A percentile compares a stretch with the other conserved stretches of the same genome.
Evolutionary conservation across 2,113 vertebrate genomes (phyloP).

Genomic region (Formicarius rufipectus): DNA sequence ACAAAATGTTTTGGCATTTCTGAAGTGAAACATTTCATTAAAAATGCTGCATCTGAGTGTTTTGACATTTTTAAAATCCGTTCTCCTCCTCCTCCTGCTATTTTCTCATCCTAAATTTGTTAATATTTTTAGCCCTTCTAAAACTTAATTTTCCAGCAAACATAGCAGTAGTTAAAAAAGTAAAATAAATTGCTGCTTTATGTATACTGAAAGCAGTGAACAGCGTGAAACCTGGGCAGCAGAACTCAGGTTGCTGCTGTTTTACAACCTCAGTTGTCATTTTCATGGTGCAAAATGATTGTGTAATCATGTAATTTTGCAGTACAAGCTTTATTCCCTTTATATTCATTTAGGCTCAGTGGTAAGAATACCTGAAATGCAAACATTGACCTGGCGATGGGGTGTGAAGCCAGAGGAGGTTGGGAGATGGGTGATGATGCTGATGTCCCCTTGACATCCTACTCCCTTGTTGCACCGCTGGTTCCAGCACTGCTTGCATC

Average conservation of each 20-base stretch:
- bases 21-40: slow-evolving; percentile 67
- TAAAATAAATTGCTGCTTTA: background rate
- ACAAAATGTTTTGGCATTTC: slow-evolving; percentile 73
- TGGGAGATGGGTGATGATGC: background rate
- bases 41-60: slow-evolving; percentile 59
- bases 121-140: slow-evolving; percentile 35
- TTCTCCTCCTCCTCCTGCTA: background rate
- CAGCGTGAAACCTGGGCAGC: background rate
- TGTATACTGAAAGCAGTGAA: background rate
- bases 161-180: background rate
- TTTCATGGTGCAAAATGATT: background rate
- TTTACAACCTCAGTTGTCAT: background rate
- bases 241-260: background rate
- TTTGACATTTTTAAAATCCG: slow-evolving; percentile 60
- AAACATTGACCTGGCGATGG: background rate
- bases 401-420: background rate
- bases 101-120: slow-evolving; percentile 38
- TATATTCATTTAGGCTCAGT: background rate
- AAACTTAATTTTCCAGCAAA: background rate
- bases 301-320: background rate
- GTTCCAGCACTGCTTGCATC: background rate
- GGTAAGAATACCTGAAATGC: too few relatives aligned
- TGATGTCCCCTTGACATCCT: background rate
- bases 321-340: background rate
- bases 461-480: background rate